Evolutionary conservation across 2,888 invertebrate genomes (phyloP).

Genomic region (Heliconius sara): DNA sequence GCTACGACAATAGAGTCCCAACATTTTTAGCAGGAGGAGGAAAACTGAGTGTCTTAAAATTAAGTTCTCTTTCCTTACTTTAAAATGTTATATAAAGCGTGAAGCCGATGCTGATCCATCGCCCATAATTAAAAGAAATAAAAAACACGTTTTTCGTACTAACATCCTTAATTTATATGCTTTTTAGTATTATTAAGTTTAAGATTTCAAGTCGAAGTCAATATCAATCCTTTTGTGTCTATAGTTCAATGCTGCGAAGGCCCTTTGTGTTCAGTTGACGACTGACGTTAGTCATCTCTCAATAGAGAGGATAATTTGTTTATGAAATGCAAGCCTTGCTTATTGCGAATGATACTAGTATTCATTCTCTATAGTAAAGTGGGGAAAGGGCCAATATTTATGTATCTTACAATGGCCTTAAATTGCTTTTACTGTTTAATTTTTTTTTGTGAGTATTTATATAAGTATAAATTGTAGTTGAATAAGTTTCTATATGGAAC

Average conservation of each 20-base stretch:
- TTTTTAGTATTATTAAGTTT: conserved; percentile 10
- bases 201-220: conserved; percentile 23
- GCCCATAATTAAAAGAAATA: background rate
- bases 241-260: conserved; percentile 8
- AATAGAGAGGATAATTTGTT: conserved; percentile 33
- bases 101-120: background rate
- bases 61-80: background rate
- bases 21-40: too few relatives aligned
- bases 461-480: background rate
- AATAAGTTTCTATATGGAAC: background rate
- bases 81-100: background rate
- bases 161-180: background rate
- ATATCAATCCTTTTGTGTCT: conserved; percentile 20
- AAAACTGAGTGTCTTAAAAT: background rate
- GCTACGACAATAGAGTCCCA: too few relatives aligned
- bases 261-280: conserved; percentile 22
- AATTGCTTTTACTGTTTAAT: conserved; percentile 18
- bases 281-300: conserved; percentile 30
- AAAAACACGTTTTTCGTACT: background rate
- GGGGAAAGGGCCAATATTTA: conserved; percentile 21
- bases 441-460: conserved; percentile 5
- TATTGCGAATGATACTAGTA: conserved; percentile 24
- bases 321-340: conserved; percentile 22
- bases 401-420: conserved; percentile 18
- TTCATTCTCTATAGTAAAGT: conserved; percentile 19